Conservation (phyloP, 2,888 invertebrate genomes). For the Drosophila testacea region DNA sequence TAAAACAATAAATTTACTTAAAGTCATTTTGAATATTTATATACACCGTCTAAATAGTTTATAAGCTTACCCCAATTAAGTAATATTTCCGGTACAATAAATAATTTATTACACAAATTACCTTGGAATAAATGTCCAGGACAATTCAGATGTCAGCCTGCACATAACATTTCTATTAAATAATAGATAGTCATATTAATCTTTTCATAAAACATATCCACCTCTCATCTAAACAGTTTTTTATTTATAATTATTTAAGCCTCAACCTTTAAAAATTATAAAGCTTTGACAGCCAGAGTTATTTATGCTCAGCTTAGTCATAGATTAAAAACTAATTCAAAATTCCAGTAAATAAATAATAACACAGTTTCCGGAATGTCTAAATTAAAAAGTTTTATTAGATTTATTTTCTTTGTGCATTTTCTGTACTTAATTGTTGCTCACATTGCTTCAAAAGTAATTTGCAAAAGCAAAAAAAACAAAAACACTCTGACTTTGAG, state of each 20-base stretch:
- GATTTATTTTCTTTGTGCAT: background rate
- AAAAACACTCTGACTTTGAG: background rate
- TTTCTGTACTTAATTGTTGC: slow-evolving; percentile 4
- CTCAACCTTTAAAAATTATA: slow-evolving; percentile 2
- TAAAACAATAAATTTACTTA: background rate
- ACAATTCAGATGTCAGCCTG: background rate
- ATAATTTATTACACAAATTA: slow-evolving; percentile 13
- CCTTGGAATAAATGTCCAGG: slow-evolving; percentile 2
- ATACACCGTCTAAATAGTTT: background rate
- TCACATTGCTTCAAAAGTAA: slow-evolving; percentile 1
- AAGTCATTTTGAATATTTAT: background rate
- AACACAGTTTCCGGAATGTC: slow-evolving; percentile 3
- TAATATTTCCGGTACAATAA: slow-evolving; percentile 12
- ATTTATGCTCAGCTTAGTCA: slow-evolving; percentile 1
- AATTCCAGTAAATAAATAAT: slow-evolving; percentile 2
- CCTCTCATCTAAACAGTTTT: background rate
- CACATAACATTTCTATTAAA: background rate
- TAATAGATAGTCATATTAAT: background rate
- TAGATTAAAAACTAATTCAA: background rate
- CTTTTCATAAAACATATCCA: background rate
- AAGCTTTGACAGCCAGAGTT: background rate
- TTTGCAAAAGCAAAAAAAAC: background rate
- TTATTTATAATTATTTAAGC: background rate
- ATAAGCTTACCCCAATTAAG: background rate
- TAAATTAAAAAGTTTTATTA: background rate